Base-by-base conservation (phyloP, 2,888 invertebrate genomes). In the Heterodera filipjevi region DNA sequence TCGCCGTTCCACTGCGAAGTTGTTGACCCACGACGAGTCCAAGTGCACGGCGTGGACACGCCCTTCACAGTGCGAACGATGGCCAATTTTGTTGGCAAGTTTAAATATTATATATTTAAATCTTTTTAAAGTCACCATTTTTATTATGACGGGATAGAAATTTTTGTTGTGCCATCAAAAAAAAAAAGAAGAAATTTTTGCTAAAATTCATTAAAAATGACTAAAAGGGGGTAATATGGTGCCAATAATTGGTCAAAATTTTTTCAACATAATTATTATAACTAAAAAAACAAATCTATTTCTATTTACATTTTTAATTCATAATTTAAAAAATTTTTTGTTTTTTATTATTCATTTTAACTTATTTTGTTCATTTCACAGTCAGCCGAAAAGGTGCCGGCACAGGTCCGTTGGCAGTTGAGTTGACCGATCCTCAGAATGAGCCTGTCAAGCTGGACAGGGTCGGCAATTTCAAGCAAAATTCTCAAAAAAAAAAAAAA, bases 1-100 rank as follows among this genome's bases (percentile, higher is more conserved):
- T 95, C 95, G 89, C 96, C 96, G 8, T 96, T 96, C 90, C 93
- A 94, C 85, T 94, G 95, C 86, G 95, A 96, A 92, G 95, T 96
- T 5, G 96, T 96, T 89, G 96, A 96, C 89, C 87, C 88, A n/a
- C 81, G 77, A 77, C 75, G 79, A 59, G 87, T 89, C 19, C 80
- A 80, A 68, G 83, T 88, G 22, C 66, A 66, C 46, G 79, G 79
- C 22, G 66, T 79, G 22, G 79, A 79, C 71, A 68, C 66, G n/a
- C 79, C 79, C 27, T 66, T 64, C 59, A 33, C 73, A n/a, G 10
- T 77, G 46, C 72, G 53, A 27, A 77, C 77, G 22, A 66, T 75
- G 68, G 46, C 75, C 68, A 75, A 75, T 64, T 75, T 75, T 64
- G 49, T 64, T 33, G 35, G 75, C 49, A 49, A 49, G 49, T 49